These are phyloP conservation scores for Sceliomorpha sp. DNA, from an alignment of 2,888 invertebrate genomes.

Conservation along the genomic window DNA sequence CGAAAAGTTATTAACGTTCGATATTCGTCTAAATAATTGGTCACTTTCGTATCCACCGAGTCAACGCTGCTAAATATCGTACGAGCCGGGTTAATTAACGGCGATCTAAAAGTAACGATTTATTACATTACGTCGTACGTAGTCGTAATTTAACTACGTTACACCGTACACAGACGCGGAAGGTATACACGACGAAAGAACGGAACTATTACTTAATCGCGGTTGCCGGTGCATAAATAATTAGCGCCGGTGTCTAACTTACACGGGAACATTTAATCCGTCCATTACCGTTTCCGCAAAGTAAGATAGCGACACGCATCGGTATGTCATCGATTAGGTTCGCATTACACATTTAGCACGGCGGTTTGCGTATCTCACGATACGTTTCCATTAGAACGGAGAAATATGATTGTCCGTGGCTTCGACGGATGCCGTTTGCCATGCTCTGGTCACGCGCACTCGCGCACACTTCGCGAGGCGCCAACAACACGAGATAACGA, in stretches of 20 bases:
- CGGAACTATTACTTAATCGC: slow-evolving; percentile 31
- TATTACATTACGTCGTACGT: too few relatives aligned
- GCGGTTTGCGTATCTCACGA: slow-evolving; percentile 24
- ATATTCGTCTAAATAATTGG: too few relatives aligned
- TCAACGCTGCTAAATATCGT: too few relatives aligned
- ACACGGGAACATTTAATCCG: slow-evolving; percentile 28
- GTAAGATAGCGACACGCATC: slow-evolving; percentile 35
- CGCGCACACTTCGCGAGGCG: too few relatives aligned
- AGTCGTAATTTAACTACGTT: too few relatives aligned
- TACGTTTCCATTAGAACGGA: slow-evolving; percentile 50
- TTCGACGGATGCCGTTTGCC: slow-evolving; percentile 26
- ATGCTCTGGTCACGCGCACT: too few relatives aligned
- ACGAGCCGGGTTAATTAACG: too few relatives aligned
- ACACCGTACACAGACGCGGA: neutral
- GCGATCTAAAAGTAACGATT: too few relatives aligned
- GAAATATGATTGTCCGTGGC: slow-evolving; percentile 44
- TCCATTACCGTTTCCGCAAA: slow-evolving; percentile 35
- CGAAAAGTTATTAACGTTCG: too few relatives aligned
- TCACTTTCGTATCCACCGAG: too few relatives aligned
- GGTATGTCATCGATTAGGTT: slow-evolving; percentile 47
- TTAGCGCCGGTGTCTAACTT: slow-evolving; percentile 24
- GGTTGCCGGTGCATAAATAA: slow-evolving; percentile 36
- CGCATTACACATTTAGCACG: slow-evolving; percentile 38
- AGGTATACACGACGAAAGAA: slow-evolving; percentile 10
- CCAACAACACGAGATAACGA: slow-evolving; percentile 11